Conservation (phyloP, 2,797 vertebrate genomes). For the Alouatta caraya region DNA sequence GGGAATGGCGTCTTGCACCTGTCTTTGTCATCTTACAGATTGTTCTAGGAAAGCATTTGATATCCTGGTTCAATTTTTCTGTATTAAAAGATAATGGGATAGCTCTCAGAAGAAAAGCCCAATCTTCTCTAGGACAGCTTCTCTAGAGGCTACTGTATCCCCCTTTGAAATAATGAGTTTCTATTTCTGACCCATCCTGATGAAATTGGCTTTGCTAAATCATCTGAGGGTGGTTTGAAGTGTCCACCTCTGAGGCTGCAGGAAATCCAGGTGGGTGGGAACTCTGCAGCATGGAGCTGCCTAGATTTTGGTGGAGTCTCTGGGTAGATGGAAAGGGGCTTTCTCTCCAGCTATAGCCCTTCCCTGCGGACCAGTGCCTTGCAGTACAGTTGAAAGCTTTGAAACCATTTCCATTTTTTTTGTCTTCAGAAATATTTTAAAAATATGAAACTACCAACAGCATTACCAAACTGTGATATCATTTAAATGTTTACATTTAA, state of each 20-base stretch:
- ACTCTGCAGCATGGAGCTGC: neutral
- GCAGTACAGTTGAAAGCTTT: neutral
- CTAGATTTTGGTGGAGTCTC: neutral
- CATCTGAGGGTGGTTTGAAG: neutral
- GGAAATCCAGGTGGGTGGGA: neutral
- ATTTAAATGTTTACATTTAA: neutral
- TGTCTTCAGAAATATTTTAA: neutral
- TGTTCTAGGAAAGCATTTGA: neutral
- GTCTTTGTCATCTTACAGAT: neutral
- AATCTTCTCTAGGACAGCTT: neutral
- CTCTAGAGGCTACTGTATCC: too few relatives aligned
- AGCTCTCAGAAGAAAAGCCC: neutral
- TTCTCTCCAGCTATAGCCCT: too few relatives aligned
- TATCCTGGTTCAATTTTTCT: neutral
- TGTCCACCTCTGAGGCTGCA: neutral
- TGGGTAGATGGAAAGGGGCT: too few relatives aligned
- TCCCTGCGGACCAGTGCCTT: neutral
- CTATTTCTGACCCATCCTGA: neutral
- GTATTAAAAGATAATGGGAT: neutral
- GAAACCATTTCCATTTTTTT: neutral
- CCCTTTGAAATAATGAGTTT: neutral
- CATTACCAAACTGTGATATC: neutral
- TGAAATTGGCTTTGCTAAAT: neutral
- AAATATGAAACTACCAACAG: neutral
- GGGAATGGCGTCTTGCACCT: neutral